phyloP scores from a whole-genome alignment of 2,113 vertebrate genomes.

The Mus spicilegus region DNA sequence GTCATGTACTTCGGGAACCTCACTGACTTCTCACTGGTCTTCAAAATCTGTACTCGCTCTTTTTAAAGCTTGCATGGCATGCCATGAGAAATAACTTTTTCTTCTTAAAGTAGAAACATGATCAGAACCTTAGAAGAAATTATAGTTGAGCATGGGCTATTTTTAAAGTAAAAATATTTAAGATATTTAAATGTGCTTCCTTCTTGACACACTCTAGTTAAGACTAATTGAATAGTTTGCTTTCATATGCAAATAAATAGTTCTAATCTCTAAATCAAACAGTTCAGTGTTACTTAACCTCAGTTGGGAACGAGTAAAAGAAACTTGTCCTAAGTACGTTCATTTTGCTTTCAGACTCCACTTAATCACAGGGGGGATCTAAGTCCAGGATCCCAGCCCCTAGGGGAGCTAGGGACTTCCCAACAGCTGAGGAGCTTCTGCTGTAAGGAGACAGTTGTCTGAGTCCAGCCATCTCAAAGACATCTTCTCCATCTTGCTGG shows the following conservation, averaged over 20 bases:
- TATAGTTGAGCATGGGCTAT: background rate
- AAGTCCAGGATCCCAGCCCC: no score
- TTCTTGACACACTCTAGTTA: background rate
- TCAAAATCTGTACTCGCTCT: background rate
- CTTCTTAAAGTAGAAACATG: background rate
- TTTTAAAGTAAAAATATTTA: background rate
- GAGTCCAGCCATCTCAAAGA: no score
- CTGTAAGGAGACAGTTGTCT: no score
- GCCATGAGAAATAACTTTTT: background rate
- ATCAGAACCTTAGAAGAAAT: background rate
- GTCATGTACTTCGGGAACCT: background rate
- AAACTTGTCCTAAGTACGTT: no score
- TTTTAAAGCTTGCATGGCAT: background rate
- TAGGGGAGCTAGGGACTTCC: no score
- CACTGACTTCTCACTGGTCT: background rate
- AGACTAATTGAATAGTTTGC: background rate
- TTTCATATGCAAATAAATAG: background rate
- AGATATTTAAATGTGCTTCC: background rate
- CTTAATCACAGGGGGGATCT: no score
- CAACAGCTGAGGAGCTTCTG: no score
- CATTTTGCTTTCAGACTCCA: no score
- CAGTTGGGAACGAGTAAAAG: no score
- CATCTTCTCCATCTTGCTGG: no score
- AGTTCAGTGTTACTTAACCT: background rate
- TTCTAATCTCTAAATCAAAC: background rate